Percentiles rank a stretch among this genome's conserved stretches.
Evolutionary conservation across 2,113 vertebrate genomes (phyloP).

Genomic region (Apaloderma vittatum): DNA sequence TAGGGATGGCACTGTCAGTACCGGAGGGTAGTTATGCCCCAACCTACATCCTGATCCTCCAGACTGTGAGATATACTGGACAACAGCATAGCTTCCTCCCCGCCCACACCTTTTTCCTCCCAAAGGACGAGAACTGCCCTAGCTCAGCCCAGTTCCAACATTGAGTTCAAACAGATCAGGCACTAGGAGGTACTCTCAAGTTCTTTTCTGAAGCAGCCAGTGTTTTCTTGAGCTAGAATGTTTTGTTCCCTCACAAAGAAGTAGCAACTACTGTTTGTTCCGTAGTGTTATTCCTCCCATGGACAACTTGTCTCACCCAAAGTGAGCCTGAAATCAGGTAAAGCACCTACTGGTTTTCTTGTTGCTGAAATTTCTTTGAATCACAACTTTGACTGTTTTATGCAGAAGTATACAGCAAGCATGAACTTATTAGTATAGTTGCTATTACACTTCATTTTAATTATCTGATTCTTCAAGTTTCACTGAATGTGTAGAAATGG

Average conservation of each 20-base stretch:
- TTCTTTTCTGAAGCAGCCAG: neutral
- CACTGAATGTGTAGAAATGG: neutral
- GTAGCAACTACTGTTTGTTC: neutral
- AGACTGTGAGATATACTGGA: neutral
- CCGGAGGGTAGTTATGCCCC: neutral
- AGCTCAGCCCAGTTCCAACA: neutral
- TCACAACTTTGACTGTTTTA: neutral
- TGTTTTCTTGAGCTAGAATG: neutral
- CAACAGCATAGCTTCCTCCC: neutral
- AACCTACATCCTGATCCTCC: fast-evolving
- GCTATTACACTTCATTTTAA: neutral
- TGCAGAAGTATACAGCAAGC: neutral
- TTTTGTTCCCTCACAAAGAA: neutral
- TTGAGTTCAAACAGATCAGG: neutral
- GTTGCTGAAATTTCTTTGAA: neutral
- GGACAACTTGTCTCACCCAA: neutral
- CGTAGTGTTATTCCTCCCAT: fast-evolving
- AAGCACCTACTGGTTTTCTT: neutral
- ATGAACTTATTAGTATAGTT: neutral
- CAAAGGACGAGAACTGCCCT: neutral
- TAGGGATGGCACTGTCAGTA: neutral
- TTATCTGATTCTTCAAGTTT: neutral
- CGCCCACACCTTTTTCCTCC: neutral
- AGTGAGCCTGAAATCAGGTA: neutral
- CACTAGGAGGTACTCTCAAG: neutral